Percentiles rank a stretch among this genome's conserved stretches.
These are phyloP conservation scores for Dufourea novaeangliae DNA, from an alignment of 1,140 invertebrate species.

Conservation along the genomic window DNA sequence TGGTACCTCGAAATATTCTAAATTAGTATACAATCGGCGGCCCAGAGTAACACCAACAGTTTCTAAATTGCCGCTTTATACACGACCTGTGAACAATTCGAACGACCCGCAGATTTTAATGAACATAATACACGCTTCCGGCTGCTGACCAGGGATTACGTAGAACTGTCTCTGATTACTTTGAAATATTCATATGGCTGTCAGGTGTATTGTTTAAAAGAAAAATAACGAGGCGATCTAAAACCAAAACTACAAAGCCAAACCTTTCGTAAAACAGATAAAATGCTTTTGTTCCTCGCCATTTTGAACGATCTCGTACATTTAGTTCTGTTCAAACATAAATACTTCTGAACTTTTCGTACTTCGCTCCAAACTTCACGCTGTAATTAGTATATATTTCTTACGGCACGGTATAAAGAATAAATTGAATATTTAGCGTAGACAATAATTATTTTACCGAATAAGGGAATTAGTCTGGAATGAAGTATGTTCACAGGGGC, in stretches of 20 bases:
- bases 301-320: neutral
- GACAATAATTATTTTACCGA: neutral
- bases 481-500: too few relatives aligned
- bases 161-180: constrained; percentile 5
- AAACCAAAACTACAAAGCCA: neutral
- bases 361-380: neutral
- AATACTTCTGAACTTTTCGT: neutral
- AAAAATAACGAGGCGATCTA: neutral
- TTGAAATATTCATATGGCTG: constrained; percentile 14
- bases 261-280: neutral
- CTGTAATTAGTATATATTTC: neutral
- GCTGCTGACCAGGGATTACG: neutral
- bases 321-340: neutral
- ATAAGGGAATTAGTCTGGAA: neutral
- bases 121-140: constrained; percentile 62
- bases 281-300: neutral
- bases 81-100: constrained; percentile 36
- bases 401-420: neutral
- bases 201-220: neutral
- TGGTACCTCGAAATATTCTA: neutral
- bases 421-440: neutral
- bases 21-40: constrained; percentile 44
- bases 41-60: constrained; percentile 47
- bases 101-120: constrained; percentile 60
- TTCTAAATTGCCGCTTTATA: constrained; percentile 43